A percentile compares a stretch with the other conserved stretches of the same genome.
Evolutionary conservation across 2,888 invertebrate genomes (phyloP).

Genomic region (Melanostoma mellinum): DNA sequence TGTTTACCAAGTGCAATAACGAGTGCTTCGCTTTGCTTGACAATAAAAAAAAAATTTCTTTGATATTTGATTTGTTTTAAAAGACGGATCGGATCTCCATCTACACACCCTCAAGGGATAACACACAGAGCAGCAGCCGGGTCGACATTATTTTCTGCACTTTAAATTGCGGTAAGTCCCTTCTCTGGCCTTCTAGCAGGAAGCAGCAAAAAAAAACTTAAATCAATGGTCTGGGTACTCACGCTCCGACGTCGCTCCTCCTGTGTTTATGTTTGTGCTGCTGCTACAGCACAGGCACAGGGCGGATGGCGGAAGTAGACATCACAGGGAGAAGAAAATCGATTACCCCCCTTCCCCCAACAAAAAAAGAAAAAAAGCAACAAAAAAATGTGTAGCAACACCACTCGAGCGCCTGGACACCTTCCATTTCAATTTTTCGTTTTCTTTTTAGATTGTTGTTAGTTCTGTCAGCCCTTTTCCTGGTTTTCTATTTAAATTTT

Average conservation of each 20-base stretch:
- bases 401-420: conserved; percentile 40
- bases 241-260: conserved; percentile 23
- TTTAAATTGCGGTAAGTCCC: conserved; percentile 59
- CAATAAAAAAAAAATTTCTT: conserved; percentile 4
- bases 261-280: conserved; percentile 57
- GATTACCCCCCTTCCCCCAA: conserved; percentile 59
- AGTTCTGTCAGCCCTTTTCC: conserved; percentile 45
- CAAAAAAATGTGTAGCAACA: conserved; percentile 35
- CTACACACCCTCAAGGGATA: background rate
- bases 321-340: conserved; percentile 70
- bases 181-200: conserved; percentile 5
- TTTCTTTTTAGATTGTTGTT: conserved; percentile 20
- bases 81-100: conserved; percentile 3
- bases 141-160: conserved; percentile 11
- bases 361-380: conserved; percentile 30
- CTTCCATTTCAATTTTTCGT: conserved; percentile 34
- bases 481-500: conserved; percentile 22
- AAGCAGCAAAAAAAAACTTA: conserved; percentile 30
- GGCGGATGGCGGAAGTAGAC: conserved; percentile 67
- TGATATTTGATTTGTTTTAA: conserved; percentile 27
- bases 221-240: conserved; percentile 42
- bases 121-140: conserved; percentile 1
- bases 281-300: conserved; percentile 45
- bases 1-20: conserved; percentile 53
- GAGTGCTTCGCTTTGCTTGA: conserved; percentile 46